Conservation (phyloP, 2,888 invertebrate species). For the Blastobasis lacticolella region DNA sequence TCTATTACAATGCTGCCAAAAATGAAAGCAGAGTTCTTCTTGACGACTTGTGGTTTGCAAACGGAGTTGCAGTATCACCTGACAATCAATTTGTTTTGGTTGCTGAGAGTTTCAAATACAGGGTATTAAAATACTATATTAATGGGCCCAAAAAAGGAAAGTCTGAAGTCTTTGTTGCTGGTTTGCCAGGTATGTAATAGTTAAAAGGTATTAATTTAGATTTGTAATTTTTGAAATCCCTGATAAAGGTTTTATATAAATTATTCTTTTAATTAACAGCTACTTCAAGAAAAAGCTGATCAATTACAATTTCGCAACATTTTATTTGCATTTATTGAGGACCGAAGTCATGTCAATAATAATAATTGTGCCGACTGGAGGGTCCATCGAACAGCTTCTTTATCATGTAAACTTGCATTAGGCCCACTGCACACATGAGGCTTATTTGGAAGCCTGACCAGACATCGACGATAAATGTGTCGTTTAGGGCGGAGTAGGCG, state of each 20-base stretch:
- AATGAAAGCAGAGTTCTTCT: conserved; percentile 84
- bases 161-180: conserved; percentile 85
- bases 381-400: conserved; percentile 65
- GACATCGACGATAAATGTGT: conserved; percentile 85
- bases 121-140: conserved; percentile 85
- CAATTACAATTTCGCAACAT: no score
- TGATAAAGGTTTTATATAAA: no score
- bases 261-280: no score
- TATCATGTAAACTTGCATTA: conserved; percentile 85
- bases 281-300: no score
- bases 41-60: conserved; percentile 87
- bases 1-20: conserved; percentile 85
- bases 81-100: conserved; percentile 89
- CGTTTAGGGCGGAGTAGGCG: conserved; percentile 84
- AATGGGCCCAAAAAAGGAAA: conserved; percentile 88
- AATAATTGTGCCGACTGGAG: neutral
- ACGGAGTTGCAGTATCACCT: conserved; percentile 88
- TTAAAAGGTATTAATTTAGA: no score
- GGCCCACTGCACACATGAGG: conserved; percentile 82
- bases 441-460: conserved; percentile 84
- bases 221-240: no score
- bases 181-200: conserved; percentile 77
- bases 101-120: conserved; percentile 78
- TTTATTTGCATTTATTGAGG: no score
- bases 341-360: no score